Percentiles rank a stretch among this genome's conserved stretches.
phyloP scores from a whole-genome alignment of 2,888 invertebrate species.

The Saturnia japonica region DNA sequence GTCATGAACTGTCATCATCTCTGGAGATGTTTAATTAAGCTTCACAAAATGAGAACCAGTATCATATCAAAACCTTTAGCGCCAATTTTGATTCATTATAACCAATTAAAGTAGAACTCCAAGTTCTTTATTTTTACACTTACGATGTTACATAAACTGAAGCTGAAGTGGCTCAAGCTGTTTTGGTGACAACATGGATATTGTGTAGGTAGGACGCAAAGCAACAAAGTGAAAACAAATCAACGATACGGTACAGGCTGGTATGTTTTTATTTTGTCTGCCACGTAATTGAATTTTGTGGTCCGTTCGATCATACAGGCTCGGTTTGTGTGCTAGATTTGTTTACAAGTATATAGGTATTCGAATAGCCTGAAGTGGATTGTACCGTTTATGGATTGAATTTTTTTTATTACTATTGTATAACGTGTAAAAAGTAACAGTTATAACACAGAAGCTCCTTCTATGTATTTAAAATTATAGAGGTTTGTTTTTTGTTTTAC shows the following conservation, averaged over 20 bases:
- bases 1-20: slow-evolving; percentile 47
- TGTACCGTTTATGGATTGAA: slow-evolving; percentile 31
- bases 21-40: slow-evolving; percentile 64
- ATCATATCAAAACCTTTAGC: slow-evolving; percentile 21
- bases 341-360: slow-evolving; percentile 45
- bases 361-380: slow-evolving; percentile 38
- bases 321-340: slow-evolving; percentile 46
- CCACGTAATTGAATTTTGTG: slow-evolving; percentile 77
- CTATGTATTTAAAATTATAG: too few relatives aligned
- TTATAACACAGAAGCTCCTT: too few relatives aligned
- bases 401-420: slow-evolving; percentile 20
- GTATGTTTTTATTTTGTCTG: slow-evolving; percentile 75
- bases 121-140: slow-evolving; percentile 11
- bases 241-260: slow-evolving; percentile 63
- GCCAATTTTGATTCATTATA: slow-evolving; percentile 3
- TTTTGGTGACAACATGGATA: slow-evolving; percentile 49
- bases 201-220: slow-evolving; percentile 48
- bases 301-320: slow-evolving; percentile 61
- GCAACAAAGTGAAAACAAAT: slow-evolving; percentile 72
- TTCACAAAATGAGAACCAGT: slow-evolving; percentile 60
- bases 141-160: slow-evolving; percentile 17
- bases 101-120: slow-evolving; percentile 8
- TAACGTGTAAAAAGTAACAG: slow-evolving; percentile 10
- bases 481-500: too few relatives aligned
- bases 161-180: slow-evolving; percentile 9